These are phyloP conservation scores for Troilus luridus DNA, from an alignment of 2,888 invertebrate genomes.

Conservation along the genomic window DNA sequence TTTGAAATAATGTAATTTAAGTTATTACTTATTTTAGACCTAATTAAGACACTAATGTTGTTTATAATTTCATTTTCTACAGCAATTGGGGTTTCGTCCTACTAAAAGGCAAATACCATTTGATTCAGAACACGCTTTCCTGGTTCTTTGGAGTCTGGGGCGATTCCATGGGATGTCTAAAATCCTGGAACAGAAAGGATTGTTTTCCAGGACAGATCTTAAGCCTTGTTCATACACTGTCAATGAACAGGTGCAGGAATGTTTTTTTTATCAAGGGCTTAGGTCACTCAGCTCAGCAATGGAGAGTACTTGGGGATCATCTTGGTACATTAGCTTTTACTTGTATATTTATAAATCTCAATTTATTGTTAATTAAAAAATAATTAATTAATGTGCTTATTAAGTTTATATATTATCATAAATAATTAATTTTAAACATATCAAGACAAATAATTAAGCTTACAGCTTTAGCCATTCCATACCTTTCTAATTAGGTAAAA, in stretches of 20 bases:
- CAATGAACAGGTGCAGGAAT: background rate
- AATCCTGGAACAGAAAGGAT: conserved; percentile 48
- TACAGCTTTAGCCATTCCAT: background rate
- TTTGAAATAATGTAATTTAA: background rate
- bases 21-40: background rate
- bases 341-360: background rate
- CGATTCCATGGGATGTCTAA: conserved; percentile 53
- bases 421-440: background rate
- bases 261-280: conserved; percentile 30
- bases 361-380: background rate
- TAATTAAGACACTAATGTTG: background rate
- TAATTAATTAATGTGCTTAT: background rate
- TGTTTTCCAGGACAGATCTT: background rate
- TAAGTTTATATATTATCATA: background rate
- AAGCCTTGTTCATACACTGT: conserved; percentile 23
- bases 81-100: conserved; percentile 4
- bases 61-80: background rate
- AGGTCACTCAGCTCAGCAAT: conserved; percentile 22
- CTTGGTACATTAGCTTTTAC: background rate
- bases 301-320: conserved; percentile 22
- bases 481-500: too few species aligned
- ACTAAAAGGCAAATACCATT: conserved; percentile 14
- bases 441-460: background rate
- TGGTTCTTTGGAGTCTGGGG: conserved; percentile 51
- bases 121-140: conserved; percentile 47